Percentiles rank a stretch among this genome's conserved stretches.
These are phyloP conservation scores for Urosaurus nigricauda DNA, from an alignment of 2,797 vertebrate genomes.

Conservation along the genomic window DNA sequence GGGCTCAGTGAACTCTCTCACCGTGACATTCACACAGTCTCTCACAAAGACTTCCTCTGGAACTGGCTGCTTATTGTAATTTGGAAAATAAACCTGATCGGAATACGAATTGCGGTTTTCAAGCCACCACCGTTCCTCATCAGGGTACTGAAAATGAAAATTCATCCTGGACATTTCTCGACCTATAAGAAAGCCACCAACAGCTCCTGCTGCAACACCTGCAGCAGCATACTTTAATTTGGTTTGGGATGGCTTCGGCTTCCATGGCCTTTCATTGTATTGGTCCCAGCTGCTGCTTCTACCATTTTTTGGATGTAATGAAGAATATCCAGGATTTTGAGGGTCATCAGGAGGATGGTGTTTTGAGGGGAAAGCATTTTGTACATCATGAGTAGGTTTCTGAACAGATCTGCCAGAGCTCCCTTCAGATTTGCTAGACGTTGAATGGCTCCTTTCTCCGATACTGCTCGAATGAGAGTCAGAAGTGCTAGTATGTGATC, in stretches of 20 bases:
- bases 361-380: neutral
- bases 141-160: constrained; percentile 64
- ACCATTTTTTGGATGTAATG: constrained; percentile 32
- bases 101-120: constrained; percentile 73
- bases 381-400: neutral
- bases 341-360: neutral
- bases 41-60: constrained; percentile 70
- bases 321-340: neutral
- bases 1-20: constrained; percentile 66
- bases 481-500: neutral
- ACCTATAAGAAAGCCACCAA: constrained; percentile 71
- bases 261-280: constrained; percentile 49
- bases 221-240: constrained; percentile 58
- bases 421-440: neutral
- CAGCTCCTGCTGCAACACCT: constrained; percentile 62
- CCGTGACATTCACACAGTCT: constrained; percentile 73
- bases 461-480: neutral
- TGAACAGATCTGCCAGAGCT: neutral
- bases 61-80: constrained; percentile 41
- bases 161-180: constrained; percentile 68
- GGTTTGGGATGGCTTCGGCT: constrained; percentile 67
- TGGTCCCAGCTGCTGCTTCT: neutral
- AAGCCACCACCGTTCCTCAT: constrained; percentile 71
- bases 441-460: neutral
- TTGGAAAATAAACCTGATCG: constrained; percentile 69